A percentile compares a stretch with the other conserved stretches of the same genome.
Evolutionary conservation across 35 echinoderm and acorn worm species (phyloP).

Genomic region (Apostichopus japonicus): DNA sequence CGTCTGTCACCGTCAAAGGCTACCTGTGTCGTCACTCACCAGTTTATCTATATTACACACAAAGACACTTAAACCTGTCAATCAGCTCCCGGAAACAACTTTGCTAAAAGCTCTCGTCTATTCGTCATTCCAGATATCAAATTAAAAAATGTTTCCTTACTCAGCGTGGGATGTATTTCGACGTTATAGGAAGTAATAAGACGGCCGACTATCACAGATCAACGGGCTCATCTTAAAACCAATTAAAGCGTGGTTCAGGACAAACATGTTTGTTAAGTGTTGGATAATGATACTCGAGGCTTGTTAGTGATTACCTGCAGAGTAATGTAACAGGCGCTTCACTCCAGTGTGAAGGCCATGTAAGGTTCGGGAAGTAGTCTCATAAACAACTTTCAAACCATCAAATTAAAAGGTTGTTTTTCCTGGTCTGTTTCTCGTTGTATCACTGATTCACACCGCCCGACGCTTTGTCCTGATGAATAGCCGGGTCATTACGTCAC

Average conservation of each 20-base stretch:
- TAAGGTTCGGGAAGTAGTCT: not conserved
- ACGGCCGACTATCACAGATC: not conserved
- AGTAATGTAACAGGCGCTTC: not conserved
- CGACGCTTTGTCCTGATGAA: no score
- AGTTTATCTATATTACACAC: not conserved
- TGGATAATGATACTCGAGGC: constrained; percentile 26
- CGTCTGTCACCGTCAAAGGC: not conserved
- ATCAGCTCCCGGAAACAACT: constrained; percentile 38
- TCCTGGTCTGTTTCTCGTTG: no score
- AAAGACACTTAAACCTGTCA: constrained; percentile 14
- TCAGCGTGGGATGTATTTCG: not conserved
- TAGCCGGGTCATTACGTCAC: no score
- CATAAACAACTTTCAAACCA: no score
- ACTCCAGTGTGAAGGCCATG: not conserved
- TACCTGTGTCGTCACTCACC: not conserved
- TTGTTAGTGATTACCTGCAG: constrained; percentile 31
- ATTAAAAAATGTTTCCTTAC: constrained; percentile 34
- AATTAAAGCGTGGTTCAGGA: constrained; percentile 23
- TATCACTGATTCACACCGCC: no score
- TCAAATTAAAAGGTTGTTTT: no score
- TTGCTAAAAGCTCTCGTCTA: constrained; percentile 27
- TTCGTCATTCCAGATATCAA: constrained; percentile 15
- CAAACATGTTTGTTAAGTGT: constrained; percentile 38
- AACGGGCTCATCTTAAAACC: not conserved
- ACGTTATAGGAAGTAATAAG: constrained; percentile 14